These are phyloP conservation scores for Agriopis aurantiaria DNA, from an alignment of 2,888 invertebrate genomes.

Conservation along the genomic window DNA sequence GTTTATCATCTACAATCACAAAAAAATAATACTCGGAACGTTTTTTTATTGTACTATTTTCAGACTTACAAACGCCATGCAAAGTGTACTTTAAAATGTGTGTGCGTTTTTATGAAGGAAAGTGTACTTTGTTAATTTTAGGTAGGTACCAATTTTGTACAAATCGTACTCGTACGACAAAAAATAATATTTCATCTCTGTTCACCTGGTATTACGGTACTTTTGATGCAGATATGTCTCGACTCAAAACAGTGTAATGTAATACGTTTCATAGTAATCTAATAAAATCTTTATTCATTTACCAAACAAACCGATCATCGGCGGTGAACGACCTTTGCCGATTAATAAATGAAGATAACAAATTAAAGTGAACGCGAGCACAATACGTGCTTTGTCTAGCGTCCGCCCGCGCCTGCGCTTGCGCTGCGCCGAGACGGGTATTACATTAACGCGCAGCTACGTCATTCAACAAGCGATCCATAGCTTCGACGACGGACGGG, in stretches of 20 bases:
- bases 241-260: not conserved
- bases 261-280: constrained; percentile 7
- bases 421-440: not conserved
- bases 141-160: too few species aligned
- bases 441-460: not conserved
- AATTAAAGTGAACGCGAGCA: constrained; percentile 64
- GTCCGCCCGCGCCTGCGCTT: constrained; percentile 16
- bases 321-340: constrained; percentile 47
- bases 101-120: too few species aligned
- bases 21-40: too few species aligned
- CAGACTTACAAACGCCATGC: too few species aligned
- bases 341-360: constrained; percentile 76
- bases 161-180: too few species aligned
- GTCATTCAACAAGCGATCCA: not conserved
- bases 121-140: too few species aligned
- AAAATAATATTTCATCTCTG: too few species aligned
- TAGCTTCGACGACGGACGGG: not conserved
- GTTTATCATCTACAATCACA: too few species aligned
- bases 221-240: not conserved
- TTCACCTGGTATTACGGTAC: too few species aligned
- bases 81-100: too few species aligned
- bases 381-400: constrained; percentile 59
- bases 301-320: constrained; percentile 15
- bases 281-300: constrained; percentile 13
- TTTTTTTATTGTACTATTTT: too few species aligned